phyloP scores from a whole-genome alignment of 2,888 invertebrate species.

The Corythucha ciliata region DNA sequence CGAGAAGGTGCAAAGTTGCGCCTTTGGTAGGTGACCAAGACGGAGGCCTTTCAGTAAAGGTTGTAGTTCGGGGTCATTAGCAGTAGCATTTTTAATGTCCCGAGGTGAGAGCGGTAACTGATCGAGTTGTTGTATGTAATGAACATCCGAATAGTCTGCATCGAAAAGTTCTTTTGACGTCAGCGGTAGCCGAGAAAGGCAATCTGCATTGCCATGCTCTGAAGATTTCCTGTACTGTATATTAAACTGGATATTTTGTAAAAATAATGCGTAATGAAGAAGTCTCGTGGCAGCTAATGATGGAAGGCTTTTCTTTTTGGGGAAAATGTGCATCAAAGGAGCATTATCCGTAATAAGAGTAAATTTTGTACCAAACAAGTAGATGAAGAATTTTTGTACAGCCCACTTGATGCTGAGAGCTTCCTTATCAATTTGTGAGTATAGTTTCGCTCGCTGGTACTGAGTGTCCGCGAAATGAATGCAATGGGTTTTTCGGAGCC shows the following conservation, averaged over 20 bases:
- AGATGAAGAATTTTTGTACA: conserved; percentile 40
- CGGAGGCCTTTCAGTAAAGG: too few species aligned
- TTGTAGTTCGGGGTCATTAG: conserved; percentile 9
- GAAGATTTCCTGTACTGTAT: conserved; percentile 16
- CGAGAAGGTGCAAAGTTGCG: too few species aligned
- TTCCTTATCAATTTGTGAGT: conserved; percentile 29
- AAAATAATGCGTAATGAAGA: conserved; percentile 17
- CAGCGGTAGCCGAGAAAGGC: conserved; percentile 10
- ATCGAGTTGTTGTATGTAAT: conserved; percentile 10
- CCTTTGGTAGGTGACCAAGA: too few species aligned
- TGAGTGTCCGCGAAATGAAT: conserved; percentile 8
- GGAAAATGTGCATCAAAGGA: conserved; percentile 33
- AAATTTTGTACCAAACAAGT: conserved; percentile 39
- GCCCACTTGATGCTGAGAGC: conserved; percentile 36
- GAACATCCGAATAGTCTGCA: conserved; percentile 2
- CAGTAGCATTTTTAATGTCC: conserved; percentile 11
- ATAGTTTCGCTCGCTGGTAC: conserved; percentile 19
- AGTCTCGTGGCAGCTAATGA: conserved; percentile 7
- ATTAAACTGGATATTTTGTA: conserved; percentile 20
- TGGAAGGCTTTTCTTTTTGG: conserved; percentile 5
- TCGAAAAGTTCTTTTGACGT: conserved; percentile 8
- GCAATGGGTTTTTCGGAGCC: conserved; percentile 2
- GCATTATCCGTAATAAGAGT: conserved; percentile 39
- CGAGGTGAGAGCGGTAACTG: conserved; percentile 3
- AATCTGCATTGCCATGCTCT: conserved; percentile 17